Conservation (phyloP, 2,888 invertebrate genomes). For the Digitonthophagus gazella region DNA sequence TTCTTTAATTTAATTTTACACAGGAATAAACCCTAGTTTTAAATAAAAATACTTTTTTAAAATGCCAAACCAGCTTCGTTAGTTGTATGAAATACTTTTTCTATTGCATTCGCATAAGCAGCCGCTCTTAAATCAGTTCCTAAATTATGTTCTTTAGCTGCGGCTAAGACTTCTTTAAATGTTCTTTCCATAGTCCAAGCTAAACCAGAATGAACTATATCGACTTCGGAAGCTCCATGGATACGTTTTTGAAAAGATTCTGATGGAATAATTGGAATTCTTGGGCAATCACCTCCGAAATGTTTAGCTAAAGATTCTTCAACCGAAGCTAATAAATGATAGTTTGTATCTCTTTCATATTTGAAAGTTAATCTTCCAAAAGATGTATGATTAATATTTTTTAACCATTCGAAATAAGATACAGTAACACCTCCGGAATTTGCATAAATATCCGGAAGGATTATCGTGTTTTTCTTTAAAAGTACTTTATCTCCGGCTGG, state of each 20-base stretch:
- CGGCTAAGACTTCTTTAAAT: constrained; percentile 63
- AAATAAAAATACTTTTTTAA: constrained; percentile 46
- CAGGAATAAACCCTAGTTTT: neutral
- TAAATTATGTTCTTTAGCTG: constrained; percentile 67
- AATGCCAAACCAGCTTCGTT: constrained; percentile 36
- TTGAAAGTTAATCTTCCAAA: constrained; percentile 84
- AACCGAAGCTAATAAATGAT: constrained; percentile 65
- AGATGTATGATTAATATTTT: constrained; percentile 87
- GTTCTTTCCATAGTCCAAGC: constrained; percentile 82
- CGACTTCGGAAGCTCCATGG: constrained; percentile 77
- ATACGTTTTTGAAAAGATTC: constrained; percentile 67
- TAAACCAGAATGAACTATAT: constrained; percentile 81
- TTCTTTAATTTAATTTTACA: neutral
- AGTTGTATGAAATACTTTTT: constrained; percentile 33
- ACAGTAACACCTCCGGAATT: constrained; percentile 88
- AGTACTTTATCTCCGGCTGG: constrained; percentile 79
- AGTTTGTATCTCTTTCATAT: constrained; percentile 83
- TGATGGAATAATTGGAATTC: constrained; percentile 58
- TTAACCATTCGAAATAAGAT: constrained; percentile 89
- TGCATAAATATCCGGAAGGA: constrained; percentile 75
- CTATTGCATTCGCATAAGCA: constrained; percentile 33
- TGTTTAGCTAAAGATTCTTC: constrained; percentile 55
- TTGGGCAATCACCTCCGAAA: constrained; percentile 28
- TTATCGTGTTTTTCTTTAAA: constrained; percentile 68
- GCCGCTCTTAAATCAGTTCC: constrained; percentile 48